A percentile compares a stretch with the other conserved stretches of the same genome.
Conservation (phyloP, 92 coral and sea anemone species). For the Nematostella vectensis region DNA sequence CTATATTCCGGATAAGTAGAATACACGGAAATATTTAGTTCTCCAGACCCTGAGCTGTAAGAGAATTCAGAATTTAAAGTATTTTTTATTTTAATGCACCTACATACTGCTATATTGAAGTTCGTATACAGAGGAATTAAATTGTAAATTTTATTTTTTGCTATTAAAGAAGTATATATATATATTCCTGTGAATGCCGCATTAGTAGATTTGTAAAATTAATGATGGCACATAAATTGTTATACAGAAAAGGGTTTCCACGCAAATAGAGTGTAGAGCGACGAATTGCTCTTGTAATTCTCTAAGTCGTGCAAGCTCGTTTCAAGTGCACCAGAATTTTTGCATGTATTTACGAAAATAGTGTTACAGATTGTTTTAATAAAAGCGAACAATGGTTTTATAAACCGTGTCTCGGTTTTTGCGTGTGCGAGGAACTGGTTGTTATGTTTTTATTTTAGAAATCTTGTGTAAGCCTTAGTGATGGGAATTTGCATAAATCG, state of each 20-base stretch:
- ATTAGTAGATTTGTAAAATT: constrained; percentile 35
- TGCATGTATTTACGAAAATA: constrained; percentile 6
- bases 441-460: constrained; percentile 1
- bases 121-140: constrained; percentile 65
- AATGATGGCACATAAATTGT: background rate
- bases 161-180: constrained; percentile 85
- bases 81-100: constrained; percentile 96
- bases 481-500: constrained; percentile 15
- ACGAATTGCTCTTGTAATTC: constrained; percentile 12
- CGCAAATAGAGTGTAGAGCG: background rate
- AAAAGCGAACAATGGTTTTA: constrained; percentile 59
- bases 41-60: constrained; percentile 53
- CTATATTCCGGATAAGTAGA: constrained; percentile 32
- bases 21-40: constrained; percentile 69
- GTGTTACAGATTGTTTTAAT: constrained; percentile 64
- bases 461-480: background rate
- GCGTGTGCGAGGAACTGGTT: constrained; percentile 2
- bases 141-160: constrained; percentile 97
- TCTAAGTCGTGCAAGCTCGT: background rate
- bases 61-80: constrained; percentile 75
- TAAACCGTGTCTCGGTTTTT: constrained; percentile 10
- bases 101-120: constrained; percentile 73
- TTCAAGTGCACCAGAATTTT: constrained; percentile 13
- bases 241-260: background rate
- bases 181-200: constrained; percentile 40